Conservation (phyloP, 2,113 vertebrate species). For the Epinephelus cyanopodus region DNA sequence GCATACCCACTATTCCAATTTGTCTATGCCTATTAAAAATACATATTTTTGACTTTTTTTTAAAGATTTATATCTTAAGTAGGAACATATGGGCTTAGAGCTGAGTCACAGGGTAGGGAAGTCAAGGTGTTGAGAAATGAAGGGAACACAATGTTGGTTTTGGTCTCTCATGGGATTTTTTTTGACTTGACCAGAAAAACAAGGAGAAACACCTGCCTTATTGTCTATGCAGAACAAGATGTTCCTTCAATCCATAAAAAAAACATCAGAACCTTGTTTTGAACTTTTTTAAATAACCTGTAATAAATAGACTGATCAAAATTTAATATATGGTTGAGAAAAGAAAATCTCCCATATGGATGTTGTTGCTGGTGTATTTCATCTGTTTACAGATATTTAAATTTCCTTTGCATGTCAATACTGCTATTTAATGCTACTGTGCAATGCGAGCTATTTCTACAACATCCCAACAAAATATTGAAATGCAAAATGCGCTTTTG, state of each 20-base stretch:
- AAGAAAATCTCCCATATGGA: background rate
- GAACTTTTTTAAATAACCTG: background rate
- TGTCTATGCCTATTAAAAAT: too few relatives aligned
- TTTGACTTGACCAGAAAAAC: background rate
- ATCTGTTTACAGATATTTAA: slow-evolving; percentile 27
- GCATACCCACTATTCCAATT: too few relatives aligned
- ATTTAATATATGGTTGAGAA: slow-evolving; percentile 4
- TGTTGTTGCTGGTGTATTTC: slow-evolving; percentile 4
- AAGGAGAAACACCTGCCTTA: background rate
- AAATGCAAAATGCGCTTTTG: background rate
- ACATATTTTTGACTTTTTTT: too few relatives aligned
- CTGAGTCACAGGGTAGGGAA: too few relatives aligned
- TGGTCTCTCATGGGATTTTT: background rate
- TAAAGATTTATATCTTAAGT: too few relatives aligned
- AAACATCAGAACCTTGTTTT: background rate
- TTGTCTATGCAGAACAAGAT: background rate
- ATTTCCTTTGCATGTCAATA: slow-evolving; percentile 33
- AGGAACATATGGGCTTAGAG: too few relatives aligned
- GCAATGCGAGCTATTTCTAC: background rate
- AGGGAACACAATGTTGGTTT: slow-evolving; percentile 1
- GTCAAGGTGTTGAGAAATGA: too few relatives aligned
- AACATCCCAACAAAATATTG: background rate
- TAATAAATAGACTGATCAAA: slow-evolving; percentile 6
- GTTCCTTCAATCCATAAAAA: background rate
- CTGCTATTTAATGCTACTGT: slow-evolving; percentile 10